phyloP scores from a whole-genome alignment of 2,888 invertebrate genomes.

The Luperina testacea region DNA sequence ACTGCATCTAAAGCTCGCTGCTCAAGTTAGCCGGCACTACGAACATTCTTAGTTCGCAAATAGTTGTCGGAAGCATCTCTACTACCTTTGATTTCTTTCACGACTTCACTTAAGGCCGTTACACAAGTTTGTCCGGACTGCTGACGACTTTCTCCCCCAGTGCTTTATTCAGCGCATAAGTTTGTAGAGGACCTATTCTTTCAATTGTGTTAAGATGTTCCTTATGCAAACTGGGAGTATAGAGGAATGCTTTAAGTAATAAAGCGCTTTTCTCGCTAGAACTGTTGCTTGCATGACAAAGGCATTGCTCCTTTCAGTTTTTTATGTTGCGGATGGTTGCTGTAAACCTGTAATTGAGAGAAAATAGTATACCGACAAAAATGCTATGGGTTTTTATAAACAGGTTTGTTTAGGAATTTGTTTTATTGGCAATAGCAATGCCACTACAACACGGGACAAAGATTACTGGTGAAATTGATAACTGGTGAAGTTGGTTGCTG shows the following conservation, averaged over 20 bases:
- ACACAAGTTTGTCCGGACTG: conserved; percentile 44
- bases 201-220: conserved; percentile 42
- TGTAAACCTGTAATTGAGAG: not conserved
- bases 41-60: conserved; percentile 50
- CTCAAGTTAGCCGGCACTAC: conserved; percentile 18
- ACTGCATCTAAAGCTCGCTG: conserved; percentile 37
- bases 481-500: too few species aligned
- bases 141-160: conserved; percentile 40
- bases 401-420: not conserved
- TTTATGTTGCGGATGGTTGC: not conserved
- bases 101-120: conserved; percentile 56
- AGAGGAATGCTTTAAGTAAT: conserved; percentile 32
- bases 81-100: conserved; percentile 62
- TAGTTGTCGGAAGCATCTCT: conserved; percentile 54
- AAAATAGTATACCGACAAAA: not conserved
- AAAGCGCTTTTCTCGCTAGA: conserved; percentile 17
- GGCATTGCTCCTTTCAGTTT: not conserved
- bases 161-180: conserved; percentile 46
- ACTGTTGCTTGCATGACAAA: conserved; percentile 3
- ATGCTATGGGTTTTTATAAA: not conserved
- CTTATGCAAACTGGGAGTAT: conserved; percentile 35
- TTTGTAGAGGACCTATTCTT: conserved; percentile 41
- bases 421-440: not conserved
- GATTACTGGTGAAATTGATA: too few species aligned
- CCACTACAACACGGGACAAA: not conserved